phyloP scores from a whole-genome alignment of 2,888 invertebrate species.

The Ochropleura plecta region DNA sequence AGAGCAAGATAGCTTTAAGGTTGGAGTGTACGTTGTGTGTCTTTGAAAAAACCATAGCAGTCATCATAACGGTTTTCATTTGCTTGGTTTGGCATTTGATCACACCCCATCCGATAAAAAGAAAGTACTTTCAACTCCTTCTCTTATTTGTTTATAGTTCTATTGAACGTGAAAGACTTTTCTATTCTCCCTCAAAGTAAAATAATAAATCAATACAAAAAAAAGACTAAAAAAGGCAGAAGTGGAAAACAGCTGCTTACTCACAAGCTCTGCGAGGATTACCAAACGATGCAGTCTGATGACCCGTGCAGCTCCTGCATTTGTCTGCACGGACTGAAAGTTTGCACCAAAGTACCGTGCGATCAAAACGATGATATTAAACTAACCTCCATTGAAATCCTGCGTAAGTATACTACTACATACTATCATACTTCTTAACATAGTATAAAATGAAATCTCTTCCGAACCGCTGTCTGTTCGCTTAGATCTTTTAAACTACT shows the following conservation, averaged over 20 bases:
- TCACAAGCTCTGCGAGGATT: not conserved
- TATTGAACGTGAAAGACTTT: not conserved
- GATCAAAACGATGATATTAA: not conserved
- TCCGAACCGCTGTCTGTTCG: no score
- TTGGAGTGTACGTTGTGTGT: no score
- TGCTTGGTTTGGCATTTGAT: no score
- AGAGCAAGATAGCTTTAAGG: no score
- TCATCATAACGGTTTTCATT: no score
- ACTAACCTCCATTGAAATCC: not conserved
- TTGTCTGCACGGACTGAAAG: conserved; percentile 19
- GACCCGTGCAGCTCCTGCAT: conserved; percentile 25
- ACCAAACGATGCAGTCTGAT: conserved; percentile 4
- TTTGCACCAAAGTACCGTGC: conserved; percentile 16
- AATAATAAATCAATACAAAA: not conserved
- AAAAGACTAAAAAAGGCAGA: not conserved
- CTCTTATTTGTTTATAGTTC: not conserved
- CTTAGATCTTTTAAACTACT: no score
- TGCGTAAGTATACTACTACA: conserved; percentile 7
- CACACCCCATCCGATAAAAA: no score
- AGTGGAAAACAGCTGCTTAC: not conserved
- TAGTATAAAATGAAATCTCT: no score
- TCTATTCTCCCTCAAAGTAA: no score
- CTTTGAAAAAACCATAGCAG: no score
- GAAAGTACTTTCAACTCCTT: not conserved
- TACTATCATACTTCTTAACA: no score